Percentiles rank a stretch among this genome's conserved stretches.
These are phyloP conservation scores for Platalea minor DNA, from an alignment of 2,797 vertebrate species.

Conservation along the genomic window DNA sequence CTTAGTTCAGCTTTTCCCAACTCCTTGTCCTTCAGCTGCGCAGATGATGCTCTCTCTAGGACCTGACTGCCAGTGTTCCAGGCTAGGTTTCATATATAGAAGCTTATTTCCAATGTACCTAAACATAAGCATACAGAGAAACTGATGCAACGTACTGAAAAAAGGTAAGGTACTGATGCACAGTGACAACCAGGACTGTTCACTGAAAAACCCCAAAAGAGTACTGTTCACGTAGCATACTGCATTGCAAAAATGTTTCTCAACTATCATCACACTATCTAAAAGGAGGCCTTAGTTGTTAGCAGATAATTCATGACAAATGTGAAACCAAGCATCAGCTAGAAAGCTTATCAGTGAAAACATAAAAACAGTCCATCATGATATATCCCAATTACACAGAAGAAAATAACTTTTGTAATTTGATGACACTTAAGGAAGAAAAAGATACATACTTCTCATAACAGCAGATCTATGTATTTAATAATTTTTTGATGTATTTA, in stretches of 20 bases:
- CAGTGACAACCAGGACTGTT: neutral
- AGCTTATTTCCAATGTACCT: neutral
- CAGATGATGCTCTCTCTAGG: neutral
- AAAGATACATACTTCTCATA: neutral
- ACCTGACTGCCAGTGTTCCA: neutral
- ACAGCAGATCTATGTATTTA: neutral
- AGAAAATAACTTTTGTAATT: neutral
- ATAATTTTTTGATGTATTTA: neutral
- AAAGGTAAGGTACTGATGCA: neutral
- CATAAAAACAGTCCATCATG: fast-evolving
- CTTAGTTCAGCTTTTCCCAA: neutral
- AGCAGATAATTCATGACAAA: neutral
- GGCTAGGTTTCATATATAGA: neutral
- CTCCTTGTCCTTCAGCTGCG: fast-evolving
- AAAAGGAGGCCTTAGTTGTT: neutral
- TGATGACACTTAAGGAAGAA: neutral
- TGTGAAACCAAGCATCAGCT: neutral
- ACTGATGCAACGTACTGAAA: neutral
- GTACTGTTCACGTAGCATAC: neutral
- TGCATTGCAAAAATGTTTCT: neutral
- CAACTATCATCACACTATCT: neutral
- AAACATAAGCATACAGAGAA: neutral
- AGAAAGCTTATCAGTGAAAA: neutral
- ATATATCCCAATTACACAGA: neutral
- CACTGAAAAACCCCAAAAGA: neutral